Percentiles rank a stretch among this genome's conserved stretches.
phyloP scores from a whole-genome alignment of 2,113 vertebrate species.

The Sylvia atricapilla region DNA sequence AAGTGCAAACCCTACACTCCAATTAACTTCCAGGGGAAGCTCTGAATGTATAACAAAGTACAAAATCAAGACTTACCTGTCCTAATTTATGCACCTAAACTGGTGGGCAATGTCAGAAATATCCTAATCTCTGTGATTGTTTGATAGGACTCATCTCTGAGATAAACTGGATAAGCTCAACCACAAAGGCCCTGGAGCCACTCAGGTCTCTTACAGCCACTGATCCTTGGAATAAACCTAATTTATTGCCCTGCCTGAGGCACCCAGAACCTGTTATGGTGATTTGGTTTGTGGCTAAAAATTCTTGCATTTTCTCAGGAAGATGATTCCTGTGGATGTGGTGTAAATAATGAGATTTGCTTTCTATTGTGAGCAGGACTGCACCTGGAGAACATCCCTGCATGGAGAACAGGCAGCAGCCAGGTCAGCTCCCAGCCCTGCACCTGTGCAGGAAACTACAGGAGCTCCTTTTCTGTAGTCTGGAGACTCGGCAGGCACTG shows the following conservation, averaged over 20 bases:
- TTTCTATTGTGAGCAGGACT: neutral
- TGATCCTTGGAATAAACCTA: conserved; percentile 8
- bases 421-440: neutral
- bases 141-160: conserved; percentile 46
- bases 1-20: neutral
- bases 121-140: conserved; percentile 35
- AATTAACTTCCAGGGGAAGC: conserved; percentile 33
- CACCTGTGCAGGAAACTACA: neutral
- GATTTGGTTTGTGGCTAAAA: conserved; percentile 49
- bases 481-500: neutral
- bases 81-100: conserved; percentile 32
- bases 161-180: conserved; percentile 56
- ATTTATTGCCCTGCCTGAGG: conserved; percentile 42
- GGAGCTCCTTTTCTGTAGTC: neutral
- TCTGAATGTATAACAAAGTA: conserved; percentile 20
- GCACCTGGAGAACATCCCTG: neutral
- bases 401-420: neutral
- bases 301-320: conserved; percentile 64
- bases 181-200: conserved; percentile 58
- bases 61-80: conserved; percentile 52
- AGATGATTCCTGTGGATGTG: neutral
- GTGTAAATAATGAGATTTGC: neutral
- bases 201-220: conserved; percentile 30
- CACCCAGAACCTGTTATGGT: conserved; percentile 54
- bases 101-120: conserved; percentile 55